Evolutionary conservation across 2,888 invertebrate genomes (phyloP).

Genomic region (Plagodis dolabraria): DNA sequence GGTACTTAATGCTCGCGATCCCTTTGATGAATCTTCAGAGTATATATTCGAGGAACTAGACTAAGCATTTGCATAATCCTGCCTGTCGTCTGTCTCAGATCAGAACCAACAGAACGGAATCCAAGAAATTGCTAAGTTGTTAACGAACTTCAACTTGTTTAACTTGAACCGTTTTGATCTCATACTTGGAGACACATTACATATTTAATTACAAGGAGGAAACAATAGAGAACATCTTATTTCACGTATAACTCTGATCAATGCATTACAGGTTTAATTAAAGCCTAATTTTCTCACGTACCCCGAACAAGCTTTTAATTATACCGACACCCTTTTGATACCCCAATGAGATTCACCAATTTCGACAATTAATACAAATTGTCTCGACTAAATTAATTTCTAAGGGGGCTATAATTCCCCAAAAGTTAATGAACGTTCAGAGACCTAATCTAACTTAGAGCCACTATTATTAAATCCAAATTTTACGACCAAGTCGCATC

Average conservation of each 20-base stretch:
- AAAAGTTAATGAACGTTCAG: constrained; percentile 52
- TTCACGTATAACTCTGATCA: constrained; percentile 24
- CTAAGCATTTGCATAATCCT: constrained; percentile 21
- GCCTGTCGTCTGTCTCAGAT: constrained; percentile 5
- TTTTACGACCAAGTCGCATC: constrained; percentile 2
- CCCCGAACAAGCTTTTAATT: constrained; percentile 41
- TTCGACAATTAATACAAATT: constrained; percentile 52
- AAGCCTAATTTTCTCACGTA: constrained; percentile 30
- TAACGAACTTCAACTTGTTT: background rate
- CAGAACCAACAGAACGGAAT: constrained; percentile 4
- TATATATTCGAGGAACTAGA: constrained; percentile 9
- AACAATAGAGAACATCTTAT: constrained; percentile 21
- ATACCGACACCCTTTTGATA: constrained; percentile 43
- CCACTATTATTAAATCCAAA: constrained; percentile 31
- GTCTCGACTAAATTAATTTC: constrained; percentile 53
- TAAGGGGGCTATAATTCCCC: constrained; percentile 47
- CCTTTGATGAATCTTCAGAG: constrained; percentile 17
- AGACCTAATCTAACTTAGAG: constrained; percentile 48
- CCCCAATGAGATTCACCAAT: constrained; percentile 50
- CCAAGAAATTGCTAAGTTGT: background rate
- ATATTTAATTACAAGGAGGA: constrained; percentile 14
- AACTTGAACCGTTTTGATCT: background rate
- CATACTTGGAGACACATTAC: background rate
- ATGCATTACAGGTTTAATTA: constrained; percentile 34
- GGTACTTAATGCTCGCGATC: constrained; percentile 3